Evolutionary conservation across 2,113 vertebrate genomes (phyloP).

Genomic region (Lophotis ruficrista): DNA sequence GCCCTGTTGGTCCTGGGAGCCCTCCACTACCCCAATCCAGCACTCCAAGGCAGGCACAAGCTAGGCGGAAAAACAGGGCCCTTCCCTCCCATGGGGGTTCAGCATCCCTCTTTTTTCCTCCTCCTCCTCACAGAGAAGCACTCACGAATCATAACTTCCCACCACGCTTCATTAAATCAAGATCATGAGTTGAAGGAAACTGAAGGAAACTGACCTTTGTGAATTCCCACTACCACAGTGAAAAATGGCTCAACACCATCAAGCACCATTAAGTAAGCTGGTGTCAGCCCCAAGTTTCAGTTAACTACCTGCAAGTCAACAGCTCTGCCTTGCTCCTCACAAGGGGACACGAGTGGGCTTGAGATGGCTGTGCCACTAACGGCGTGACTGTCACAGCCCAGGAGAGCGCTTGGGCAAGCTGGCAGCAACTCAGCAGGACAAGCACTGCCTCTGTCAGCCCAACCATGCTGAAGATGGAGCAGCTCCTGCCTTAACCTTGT

Average conservation of each 20-base stretch:
- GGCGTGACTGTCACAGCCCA: not conserved
- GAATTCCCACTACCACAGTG: not conserved
- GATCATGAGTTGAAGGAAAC: not conserved
- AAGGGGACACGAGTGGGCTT: not conserved
- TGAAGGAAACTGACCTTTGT: not conserved
- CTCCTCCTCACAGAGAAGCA: not conserved
- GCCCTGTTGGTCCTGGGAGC: not conserved
- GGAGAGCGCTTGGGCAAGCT: not conserved
- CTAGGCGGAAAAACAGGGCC: not conserved
- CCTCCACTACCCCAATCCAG: not conserved
- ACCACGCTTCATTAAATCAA: not conserved
- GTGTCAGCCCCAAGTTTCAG: not conserved
- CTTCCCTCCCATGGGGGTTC: not conserved
- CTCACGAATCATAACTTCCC: not conserved
- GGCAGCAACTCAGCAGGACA: not conserved
- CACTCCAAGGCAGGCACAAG: not conserved
- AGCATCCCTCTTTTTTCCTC: not conserved
- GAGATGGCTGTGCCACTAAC: not conserved
- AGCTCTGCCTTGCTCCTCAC: not conserved
- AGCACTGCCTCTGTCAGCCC: not conserved
- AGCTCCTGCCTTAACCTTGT: not conserved
- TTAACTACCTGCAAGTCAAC: not conserved
- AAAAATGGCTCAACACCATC: not conserved
- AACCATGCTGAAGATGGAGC: accelerated
- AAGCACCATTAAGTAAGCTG: not conserved